Evolutionary conservation across 1,140 invertebrate species (phyloP), one percentile per base, ranked within the genome.

Genomic region (Octopus sinensis): DNA sequence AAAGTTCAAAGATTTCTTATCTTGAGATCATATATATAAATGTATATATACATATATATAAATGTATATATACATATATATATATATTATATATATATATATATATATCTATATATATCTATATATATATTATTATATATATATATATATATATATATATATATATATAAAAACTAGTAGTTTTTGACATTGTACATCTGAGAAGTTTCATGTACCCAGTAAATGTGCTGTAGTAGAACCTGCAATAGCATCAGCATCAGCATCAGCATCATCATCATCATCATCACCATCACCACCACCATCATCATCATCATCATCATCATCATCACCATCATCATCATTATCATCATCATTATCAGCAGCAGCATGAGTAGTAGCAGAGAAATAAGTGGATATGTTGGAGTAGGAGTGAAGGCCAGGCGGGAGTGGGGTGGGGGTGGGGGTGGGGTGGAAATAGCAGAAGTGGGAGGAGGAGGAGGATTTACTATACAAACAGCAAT

Each of bases 221-320:
- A 43, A 43, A 43, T 43, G 30, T 43, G 30, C 30, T 43, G 30
- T 43, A 43, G 30, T 43, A 43, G 30, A 43, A 43, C 2, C 30
- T 43, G 30, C 30, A 43, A 43, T 43, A 43, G 30, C 30, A 43
- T 43, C 30, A 43, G 0, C 30, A 43, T 43, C 30, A 43, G 0
- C 30, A 43, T 43, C 30, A 43, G 0, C 30, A 43, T 43, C 30
- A 43, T 43, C 30, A 43, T 43, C 30, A 43, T 43, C 30, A 43
- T 43, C n/a, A n/a, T n/a, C n/a, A n/a, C n/a, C n/a, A n/a, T n/a
- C n/a, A n/a, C n/a, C n/a, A n/a, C n/a, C n/a, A n/a, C n/a, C n/a
- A n/a, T n/a, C n/a, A 23, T 43, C 0, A 79, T 43, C 9, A 80
- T 80, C 68, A 73, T 75, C 9, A 43, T 76, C 13, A 75, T 68